Conservation (phyloP, 2,113 vertebrate genomes). For the Catagonus wagneri region DNA sequence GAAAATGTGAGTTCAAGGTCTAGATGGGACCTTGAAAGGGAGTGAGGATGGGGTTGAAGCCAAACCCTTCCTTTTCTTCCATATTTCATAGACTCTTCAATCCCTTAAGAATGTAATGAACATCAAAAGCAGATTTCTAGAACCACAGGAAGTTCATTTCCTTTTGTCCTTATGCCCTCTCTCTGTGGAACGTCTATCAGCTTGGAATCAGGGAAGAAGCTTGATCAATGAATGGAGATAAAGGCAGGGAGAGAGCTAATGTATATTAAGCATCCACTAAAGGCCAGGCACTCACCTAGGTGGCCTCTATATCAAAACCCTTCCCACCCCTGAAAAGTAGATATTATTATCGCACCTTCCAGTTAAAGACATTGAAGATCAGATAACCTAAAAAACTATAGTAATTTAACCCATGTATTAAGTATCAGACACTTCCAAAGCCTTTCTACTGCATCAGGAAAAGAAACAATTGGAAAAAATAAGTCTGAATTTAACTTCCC, state of each 20-base stretch:
- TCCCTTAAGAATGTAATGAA: not conserved
- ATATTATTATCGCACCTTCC: not conserved
- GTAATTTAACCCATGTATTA: not conserved
- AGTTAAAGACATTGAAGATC: constrained; percentile 15
- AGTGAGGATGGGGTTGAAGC: not conserved
- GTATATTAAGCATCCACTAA: not conserved
- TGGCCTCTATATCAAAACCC: not conserved
- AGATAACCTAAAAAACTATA: not conserved
- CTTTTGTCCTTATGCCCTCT: not conserved
- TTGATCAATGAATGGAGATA: not conserved
- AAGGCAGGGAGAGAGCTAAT: not conserved
- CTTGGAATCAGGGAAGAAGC: not conserved
- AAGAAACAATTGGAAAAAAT: not conserved
- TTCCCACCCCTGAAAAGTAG: not conserved
- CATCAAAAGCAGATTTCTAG: not conserved
- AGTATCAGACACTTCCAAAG: not conserved
- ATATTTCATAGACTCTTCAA: not conserved
- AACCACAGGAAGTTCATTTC: not conserved
- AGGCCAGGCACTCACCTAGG: not conserved
- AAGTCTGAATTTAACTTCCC: not conserved
- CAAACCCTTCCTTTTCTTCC: not conserved
- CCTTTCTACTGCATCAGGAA: not conserved
- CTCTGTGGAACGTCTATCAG: not conserved
- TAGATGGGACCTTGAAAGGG: fast-evolving
- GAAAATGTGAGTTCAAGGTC: not conserved